Evolutionary conservation across 2,797 vertebrate genomes (phyloP).

Genomic region (Todus mexicanus): DNA sequence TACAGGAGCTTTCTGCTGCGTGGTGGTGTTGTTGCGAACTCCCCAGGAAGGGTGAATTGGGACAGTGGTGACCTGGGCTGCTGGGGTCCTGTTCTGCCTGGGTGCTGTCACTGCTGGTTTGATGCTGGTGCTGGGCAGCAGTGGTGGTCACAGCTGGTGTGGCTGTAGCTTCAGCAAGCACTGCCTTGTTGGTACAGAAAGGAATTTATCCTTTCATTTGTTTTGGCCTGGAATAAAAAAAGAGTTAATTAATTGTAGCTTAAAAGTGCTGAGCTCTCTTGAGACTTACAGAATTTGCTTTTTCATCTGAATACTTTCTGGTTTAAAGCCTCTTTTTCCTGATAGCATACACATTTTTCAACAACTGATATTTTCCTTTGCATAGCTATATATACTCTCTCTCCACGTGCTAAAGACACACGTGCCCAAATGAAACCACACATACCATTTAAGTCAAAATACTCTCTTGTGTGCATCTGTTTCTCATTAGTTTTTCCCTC

Average conservation of each 20-base stretch:
- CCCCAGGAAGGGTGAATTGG: background rate
- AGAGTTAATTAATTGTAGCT: background rate
- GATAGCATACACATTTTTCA: slow-evolving; percentile 13
- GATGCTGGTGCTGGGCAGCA: accelerated
- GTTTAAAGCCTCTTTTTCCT: background rate
- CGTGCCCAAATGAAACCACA: slow-evolving; percentile 25
- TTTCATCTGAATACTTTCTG: slow-evolving; percentile 12
- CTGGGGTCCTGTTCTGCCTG: background rate
- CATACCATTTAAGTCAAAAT: slow-evolving; percentile 25
- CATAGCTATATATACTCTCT: slow-evolving; percentile 4
- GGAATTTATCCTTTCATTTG: background rate
- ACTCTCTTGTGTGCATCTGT: slow-evolving; percentile 53
- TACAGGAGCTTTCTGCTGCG: background rate
- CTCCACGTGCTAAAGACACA: slow-evolving; percentile 9
- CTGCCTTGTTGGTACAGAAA: background rate
- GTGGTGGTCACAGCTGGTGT: background rate
- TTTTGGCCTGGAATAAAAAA: background rate
- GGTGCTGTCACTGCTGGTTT: background rate
- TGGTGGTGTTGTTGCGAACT: accelerated
- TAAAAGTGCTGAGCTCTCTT: background rate
- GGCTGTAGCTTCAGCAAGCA: background rate
- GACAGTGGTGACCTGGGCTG: accelerated
- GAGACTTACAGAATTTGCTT: slow-evolving; percentile 18
- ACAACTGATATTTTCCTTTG: slow-evolving; percentile 46
- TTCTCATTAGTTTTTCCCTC: slow-evolving; percentile 60